Conservation (phyloP, 1,140 invertebrate species). For the Megalonaias nervosa region DNA sequence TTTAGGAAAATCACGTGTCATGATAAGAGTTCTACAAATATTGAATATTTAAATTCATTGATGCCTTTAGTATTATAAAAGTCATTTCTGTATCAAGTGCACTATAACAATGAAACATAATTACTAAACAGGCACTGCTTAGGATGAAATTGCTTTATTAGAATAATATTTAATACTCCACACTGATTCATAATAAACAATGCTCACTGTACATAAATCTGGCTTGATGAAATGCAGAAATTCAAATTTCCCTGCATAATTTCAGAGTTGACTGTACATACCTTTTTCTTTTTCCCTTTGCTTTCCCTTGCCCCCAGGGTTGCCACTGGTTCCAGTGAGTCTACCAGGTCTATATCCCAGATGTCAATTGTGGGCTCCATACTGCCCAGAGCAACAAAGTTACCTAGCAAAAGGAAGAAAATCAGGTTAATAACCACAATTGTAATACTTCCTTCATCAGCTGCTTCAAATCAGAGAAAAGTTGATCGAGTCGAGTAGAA, state of each 20-base stretch:
- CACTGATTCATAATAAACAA: no score
- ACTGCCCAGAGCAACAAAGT: slow-evolving; percentile 91
- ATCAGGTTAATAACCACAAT: not conserved
- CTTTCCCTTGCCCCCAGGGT: slow-evolving; percentile 76
- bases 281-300: slow-evolving; percentile 84
- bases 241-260: not conserved
- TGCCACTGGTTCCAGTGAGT: slow-evolving; percentile 89
- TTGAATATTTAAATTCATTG: no score
- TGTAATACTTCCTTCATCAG: not conserved
- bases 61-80: no score
- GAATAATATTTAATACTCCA: no score
- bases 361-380: slow-evolving; percentile 94
- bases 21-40: no score
- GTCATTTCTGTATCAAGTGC: no score
- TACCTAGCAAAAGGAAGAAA: slow-evolving; percentile 75
- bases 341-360: slow-evolving; percentile 96
- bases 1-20: no score
- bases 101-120: no score
- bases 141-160: no score
- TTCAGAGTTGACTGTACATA: slow-evolving; percentile 15
- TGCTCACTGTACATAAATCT: no score
- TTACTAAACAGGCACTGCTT: no score
- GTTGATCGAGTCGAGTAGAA: not conserved
- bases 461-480: not conserved
- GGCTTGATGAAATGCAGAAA: no score